Evolutionary conservation across 2,888 invertebrate species (phyloP).

Genomic region (Meloe dianella): DNA sequence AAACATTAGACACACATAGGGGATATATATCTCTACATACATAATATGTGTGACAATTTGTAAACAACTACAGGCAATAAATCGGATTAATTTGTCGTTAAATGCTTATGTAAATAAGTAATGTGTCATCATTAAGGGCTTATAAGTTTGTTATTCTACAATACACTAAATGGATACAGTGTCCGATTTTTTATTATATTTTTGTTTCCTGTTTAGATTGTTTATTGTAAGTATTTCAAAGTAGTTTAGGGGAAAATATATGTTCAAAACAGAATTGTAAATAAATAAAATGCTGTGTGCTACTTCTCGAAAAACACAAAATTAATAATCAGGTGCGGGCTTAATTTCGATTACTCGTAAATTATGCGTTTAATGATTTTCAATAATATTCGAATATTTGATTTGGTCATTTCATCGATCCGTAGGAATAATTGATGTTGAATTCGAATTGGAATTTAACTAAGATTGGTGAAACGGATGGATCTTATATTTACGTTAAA

Average conservation of each 20-base stretch:
- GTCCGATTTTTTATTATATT: conserved; percentile 34
- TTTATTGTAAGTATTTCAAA: conserved; percentile 32
- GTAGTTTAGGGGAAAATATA: conserved; percentile 13
- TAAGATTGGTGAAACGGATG: not conserved
- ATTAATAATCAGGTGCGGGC: no score
- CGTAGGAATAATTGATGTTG: no score
- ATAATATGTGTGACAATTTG: conserved; percentile 57
- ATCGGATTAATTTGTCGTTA: conserved; percentile 52
- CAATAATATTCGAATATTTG: no score
- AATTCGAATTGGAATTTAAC: no score
- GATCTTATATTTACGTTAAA: not conserved
- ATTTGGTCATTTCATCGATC: no score
- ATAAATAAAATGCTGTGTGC: not conserved
- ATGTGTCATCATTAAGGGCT: conserved; percentile 57
- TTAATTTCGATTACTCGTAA: no score
- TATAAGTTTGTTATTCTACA: conserved; percentile 51
- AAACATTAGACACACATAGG: conserved; percentile 43
- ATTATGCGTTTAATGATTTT: no score
- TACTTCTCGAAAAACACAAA: no score
- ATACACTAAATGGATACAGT: conserved; percentile 45
- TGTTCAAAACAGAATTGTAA: conserved; percentile 20
- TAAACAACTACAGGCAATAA: conserved; percentile 55
- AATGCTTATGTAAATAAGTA: conserved; percentile 51
- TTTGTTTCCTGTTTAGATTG: conserved; percentile 31
- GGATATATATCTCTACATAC: conserved; percentile 27